Base-by-base conservation (phyloP, 2,888 invertebrate species). In the Amphipyra tragopoginis region DNA sequence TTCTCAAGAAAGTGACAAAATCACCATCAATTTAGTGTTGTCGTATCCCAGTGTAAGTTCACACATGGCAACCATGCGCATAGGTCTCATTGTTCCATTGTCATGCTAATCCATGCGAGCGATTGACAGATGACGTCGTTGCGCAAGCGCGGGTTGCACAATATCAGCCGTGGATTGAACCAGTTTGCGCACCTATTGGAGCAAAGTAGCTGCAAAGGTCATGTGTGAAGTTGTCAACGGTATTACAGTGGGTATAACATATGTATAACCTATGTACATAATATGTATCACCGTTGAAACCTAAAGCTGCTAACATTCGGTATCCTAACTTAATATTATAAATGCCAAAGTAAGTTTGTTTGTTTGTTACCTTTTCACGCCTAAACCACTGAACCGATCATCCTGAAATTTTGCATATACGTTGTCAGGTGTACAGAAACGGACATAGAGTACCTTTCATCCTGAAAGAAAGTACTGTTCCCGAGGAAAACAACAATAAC, bases 101-200 rank as follows among this genome's bases (percentile, higher is more conserved):
- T 93, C 79, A 92, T 93, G 91, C 80, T 91, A 91, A 93, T 93
- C 81, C 84, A 63, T 63, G 65, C 67, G 62, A 58, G 60, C 86
- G 87, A 92, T 90, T 91, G 92, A 90, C 91, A 90, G 89, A 87
- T 88, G 86, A 87, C 86, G 77, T 91, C 86, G 77, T 91, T 90
- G 86, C 85, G 86, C 87, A 89, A 89, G 75, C 63, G 72, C 59
- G 67, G 65, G 56, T 79, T 82, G 79, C 80, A 82, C 75, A 77
- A 86, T 81, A 79, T 54, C 69, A 76, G 8, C 62, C 83, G 59
- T 70, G 71, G 70, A 75, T 67, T 78, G 80, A 77, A 77, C 79
- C 83, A 81, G 83, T 84, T 81, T 55, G 72, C 64, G 64, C 63
- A 66, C 63, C 75, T 81, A 75, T 69, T 73, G 71, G 74, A 73